phyloP scores from a whole-genome alignment of 2,888 invertebrate species.

The Acrobasis repandana region DNA sequence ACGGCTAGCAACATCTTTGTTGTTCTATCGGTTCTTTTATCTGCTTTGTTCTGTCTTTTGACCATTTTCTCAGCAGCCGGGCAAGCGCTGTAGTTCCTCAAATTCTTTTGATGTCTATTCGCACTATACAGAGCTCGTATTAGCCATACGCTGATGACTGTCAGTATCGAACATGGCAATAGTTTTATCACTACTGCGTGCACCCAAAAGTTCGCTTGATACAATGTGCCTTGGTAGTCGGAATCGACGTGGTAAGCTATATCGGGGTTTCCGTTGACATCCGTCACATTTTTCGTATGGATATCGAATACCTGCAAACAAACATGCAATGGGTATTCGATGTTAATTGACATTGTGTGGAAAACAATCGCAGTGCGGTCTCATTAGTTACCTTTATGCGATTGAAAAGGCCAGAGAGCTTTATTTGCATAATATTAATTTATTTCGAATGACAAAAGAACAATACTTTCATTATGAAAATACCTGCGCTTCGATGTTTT shows the following conservation, averaged over 20 bases:
- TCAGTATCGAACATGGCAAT: conserved; percentile 90
- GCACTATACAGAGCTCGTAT: conserved; percentile 89
- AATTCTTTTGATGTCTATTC: conserved; percentile 87
- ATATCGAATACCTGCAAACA: conserved; percentile 71
- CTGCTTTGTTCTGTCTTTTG: conserved; percentile 82
- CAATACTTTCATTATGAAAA: conserved; percentile 16
- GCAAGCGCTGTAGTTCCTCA: conserved; percentile 85
- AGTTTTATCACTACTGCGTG: conserved; percentile 91
- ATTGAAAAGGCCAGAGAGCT: conserved; percentile 2
- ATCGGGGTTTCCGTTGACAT: conserved; percentile 62
- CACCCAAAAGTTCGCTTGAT: conserved; percentile 90
- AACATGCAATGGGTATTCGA: conserved; percentile 40
- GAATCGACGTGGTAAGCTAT: conserved; percentile 77
- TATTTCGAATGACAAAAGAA: conserved; percentile 18
- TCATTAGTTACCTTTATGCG: conserved; percentile 13
- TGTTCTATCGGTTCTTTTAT: conserved; percentile 91
- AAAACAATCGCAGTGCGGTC: conserved; percentile 25
- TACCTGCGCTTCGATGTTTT: background rate
- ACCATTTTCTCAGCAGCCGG: conserved; percentile 74
- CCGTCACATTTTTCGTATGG: conserved; percentile 73
- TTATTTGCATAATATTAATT: conserved; percentile 17
- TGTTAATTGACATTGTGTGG: conserved; percentile 51
- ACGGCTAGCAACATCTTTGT: conserved; percentile 95
- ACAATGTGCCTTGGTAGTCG: conserved; percentile 82
- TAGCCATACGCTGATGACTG: conserved; percentile 87